Conservation (phyloP, 2,113 vertebrate genomes). For the Zosterops pallidus region DNA sequence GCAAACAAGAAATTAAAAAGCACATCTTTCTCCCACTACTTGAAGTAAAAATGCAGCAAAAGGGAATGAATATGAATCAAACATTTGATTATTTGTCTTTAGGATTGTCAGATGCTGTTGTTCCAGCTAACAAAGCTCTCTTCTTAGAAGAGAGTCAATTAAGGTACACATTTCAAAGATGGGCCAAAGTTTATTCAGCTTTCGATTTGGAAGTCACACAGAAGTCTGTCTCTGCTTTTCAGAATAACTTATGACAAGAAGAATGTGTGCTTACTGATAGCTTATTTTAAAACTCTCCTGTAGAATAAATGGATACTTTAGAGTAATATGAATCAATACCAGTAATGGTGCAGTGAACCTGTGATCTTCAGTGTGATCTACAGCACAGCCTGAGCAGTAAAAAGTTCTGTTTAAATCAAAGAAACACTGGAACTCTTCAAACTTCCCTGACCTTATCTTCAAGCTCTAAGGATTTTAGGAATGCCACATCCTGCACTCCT, state of each 20-base stretch:
- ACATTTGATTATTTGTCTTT: background rate
- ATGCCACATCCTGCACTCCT: background rate
- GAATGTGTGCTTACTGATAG: background rate
- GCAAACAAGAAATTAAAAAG: background rate
- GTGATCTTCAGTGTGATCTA: background rate
- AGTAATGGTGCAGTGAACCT: background rate
- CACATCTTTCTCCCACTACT: background rate
- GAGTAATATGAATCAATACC: background rate
- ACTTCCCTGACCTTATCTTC: background rate
- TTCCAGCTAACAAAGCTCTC: background rate
- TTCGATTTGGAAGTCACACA: background rate
- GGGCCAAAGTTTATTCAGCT: background rate
- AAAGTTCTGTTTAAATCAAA: background rate
- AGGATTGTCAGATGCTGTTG: background rate
- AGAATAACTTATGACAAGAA: background rate
- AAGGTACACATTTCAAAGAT: background rate
- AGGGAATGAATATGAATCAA: background rate
- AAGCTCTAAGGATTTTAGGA: background rate
- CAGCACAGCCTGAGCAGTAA: background rate
- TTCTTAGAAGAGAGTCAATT: background rate
- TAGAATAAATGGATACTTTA: background rate
- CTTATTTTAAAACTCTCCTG: background rate
- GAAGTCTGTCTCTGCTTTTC: background rate
- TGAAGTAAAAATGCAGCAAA: background rate
- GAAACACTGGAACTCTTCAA: background rate